Percentiles rank a stretch among this genome's conserved stretches.
phyloP scores from a whole-genome alignment of 2,797 vertebrate species.

The Tiaroga cobitis region DNA sequence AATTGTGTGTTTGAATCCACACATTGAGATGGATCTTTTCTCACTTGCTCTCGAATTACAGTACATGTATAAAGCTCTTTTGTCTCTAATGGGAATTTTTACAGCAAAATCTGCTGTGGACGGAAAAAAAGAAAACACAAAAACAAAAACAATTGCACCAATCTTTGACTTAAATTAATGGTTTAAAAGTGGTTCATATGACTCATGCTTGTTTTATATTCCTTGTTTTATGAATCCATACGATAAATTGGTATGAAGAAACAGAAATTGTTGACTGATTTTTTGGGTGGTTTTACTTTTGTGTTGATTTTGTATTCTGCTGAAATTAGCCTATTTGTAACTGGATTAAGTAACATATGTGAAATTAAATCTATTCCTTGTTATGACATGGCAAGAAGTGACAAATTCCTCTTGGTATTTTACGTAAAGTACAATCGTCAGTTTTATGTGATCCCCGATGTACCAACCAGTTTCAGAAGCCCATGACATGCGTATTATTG shows the following conservation, averaged over 20 bases:
- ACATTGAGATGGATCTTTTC: constrained; percentile 70
- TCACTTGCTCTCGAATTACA: constrained; percentile 56
- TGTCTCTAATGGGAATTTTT: constrained; percentile 36
- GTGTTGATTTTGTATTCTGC: background rate
- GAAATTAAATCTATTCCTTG: background rate
- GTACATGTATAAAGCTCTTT: constrained; percentile 26
- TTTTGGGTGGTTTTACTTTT: background rate
- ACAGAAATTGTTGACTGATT: background rate
- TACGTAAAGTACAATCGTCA: background rate
- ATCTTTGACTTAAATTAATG: background rate
- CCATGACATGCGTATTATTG: background rate
- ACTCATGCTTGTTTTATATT: background rate
- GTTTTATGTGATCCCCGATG: background rate
- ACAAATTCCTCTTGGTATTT: constrained; percentile 2
- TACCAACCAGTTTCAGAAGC: background rate
- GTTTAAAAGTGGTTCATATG: background rate
- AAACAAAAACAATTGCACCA: constrained; percentile 11
- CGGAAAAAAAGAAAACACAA: constrained; percentile 18
- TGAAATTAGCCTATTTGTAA: background rate
- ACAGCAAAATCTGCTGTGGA: constrained; percentile 30
- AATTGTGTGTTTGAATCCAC: constrained; percentile 66
- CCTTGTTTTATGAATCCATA: background rate
- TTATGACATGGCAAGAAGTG: background rate
- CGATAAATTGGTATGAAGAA: background rate
- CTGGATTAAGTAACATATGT: background rate